phyloP scores from a whole-genome alignment of 1,140 invertebrate species.

The Microvelia longipes region DNA sequence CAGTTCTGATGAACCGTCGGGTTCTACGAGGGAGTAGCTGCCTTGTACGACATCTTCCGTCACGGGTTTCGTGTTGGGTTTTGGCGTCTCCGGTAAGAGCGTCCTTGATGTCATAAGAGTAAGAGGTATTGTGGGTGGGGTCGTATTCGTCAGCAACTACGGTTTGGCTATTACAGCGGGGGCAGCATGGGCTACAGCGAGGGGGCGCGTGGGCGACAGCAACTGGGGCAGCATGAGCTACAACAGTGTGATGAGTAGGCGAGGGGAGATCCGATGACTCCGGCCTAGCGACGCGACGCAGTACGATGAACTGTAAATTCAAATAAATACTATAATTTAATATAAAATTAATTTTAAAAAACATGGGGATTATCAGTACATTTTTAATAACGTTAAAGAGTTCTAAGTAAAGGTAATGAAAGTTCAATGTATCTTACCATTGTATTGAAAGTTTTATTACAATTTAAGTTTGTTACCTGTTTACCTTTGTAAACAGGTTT shows the following conservation, averaged over 20 bases:
- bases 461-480: too few relatives aligned
- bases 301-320: neutral
- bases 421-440: too few relatives aligned
- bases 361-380: too few relatives aligned
- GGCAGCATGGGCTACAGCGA: conserved; percentile 22
- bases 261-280: neutral
- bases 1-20: conserved; percentile 25
- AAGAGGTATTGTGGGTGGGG: conserved; percentile 33
- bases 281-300: conserved; percentile 15
- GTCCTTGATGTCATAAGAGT: conserved; percentile 49
- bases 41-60: conserved; percentile 50
- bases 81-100: conserved; percentile 48
- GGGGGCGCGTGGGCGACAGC: conserved; percentile 12
- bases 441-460: too few relatives aligned
- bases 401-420: too few relatives aligned
- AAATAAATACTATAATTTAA: neutral
- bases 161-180: conserved; percentile 21
- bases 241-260: neutral
- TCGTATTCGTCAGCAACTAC: conserved; percentile 22
- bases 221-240: neutral
- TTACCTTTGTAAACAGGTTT: too few relatives aligned
- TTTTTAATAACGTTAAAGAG: too few relatives aligned
- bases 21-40: conserved; percentile 39
- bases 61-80: conserved; percentile 45
- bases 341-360: too few relatives aligned